phyloP scores from a whole-genome alignment of 92 coral and sea anemone genomes.

The Parazoanthus darwini region DNA sequence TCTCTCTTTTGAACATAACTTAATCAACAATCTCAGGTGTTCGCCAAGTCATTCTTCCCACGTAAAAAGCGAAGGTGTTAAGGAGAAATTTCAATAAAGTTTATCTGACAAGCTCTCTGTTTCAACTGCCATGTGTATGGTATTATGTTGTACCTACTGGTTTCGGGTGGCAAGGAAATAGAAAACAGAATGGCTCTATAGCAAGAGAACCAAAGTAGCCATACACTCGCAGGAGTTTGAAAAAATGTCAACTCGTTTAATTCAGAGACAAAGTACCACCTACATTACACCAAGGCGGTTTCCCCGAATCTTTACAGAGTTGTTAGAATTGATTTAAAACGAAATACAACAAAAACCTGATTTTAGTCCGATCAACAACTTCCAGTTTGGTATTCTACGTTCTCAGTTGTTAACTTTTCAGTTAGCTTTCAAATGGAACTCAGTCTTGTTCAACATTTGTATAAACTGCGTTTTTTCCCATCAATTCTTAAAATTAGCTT shows the following conservation, averaged over 20 bases:
- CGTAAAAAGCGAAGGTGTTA: conserved; percentile 1
- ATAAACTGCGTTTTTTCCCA: not conserved
- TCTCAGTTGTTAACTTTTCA: not conserved
- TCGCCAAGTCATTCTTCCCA: not conserved
- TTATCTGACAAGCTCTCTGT: not conserved
- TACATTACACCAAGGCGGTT: too few species aligned
- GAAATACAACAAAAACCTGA: not conserved
- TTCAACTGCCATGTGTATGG: not conserved
- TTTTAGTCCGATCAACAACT: not conserved
- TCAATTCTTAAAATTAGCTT: not conserved
- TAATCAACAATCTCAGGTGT: conserved; percentile 31
- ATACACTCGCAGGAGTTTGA: not conserved
- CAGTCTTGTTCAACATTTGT: too few species aligned
- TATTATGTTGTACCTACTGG: not conserved
- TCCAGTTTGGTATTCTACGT: not conserved
- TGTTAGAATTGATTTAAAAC: not conserved
- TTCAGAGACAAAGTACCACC: too few species aligned
- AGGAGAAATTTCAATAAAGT: not conserved
- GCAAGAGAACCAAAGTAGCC: not conserved
- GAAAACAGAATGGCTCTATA: not conserved
- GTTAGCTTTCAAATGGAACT: not conserved
- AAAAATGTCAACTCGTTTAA: not conserved
- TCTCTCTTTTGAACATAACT: not conserved
- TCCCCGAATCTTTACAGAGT: not conserved
- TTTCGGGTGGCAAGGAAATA: not conserved